phyloP scores from a whole-genome alignment of 2,113 vertebrate species.

The Urocitellus parryii region DNA sequence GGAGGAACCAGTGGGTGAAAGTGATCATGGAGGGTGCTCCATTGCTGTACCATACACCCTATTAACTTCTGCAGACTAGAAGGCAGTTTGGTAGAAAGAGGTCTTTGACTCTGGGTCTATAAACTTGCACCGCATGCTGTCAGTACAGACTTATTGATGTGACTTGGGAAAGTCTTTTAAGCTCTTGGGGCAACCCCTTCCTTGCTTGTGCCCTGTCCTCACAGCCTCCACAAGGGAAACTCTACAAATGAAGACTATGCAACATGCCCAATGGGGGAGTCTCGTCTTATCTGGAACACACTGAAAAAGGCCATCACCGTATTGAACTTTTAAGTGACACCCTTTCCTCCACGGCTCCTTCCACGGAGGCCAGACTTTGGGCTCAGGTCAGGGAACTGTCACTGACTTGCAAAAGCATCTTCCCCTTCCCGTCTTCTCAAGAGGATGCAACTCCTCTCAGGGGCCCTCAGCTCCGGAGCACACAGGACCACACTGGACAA shows the following conservation, averaged over 20 bases:
- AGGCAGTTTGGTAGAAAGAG: not conserved
- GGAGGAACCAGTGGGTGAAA: not conserved
- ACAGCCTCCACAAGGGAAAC: not conserved
- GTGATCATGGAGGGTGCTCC: not conserved
- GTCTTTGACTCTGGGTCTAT: not conserved
- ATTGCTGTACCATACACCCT: no score
- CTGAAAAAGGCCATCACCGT: not conserved
- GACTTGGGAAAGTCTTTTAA: not conserved
- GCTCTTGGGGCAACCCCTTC: not conserved
- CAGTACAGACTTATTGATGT: conserved; percentile 39
- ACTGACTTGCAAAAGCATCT: not conserved
- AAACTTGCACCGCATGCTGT: conserved; percentile 14
- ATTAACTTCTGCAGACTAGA: not conserved
- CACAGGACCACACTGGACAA: not conserved
- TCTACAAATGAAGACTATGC: not conserved
- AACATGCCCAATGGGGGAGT: not conserved
- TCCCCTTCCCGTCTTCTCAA: not conserved
- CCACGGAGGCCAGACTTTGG: not conserved
- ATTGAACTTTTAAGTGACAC: not conserved
- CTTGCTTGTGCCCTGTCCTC: conserved; percentile 58
- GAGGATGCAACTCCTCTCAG: no score
- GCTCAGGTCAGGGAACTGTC: not conserved
- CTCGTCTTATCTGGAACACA: not conserved
- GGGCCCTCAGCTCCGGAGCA: no score
- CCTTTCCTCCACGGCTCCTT: not conserved